Evolutionary conservation across 2,113 vertebrate genomes (phyloP).

Genomic region (Sprattus sprattus): DNA sequence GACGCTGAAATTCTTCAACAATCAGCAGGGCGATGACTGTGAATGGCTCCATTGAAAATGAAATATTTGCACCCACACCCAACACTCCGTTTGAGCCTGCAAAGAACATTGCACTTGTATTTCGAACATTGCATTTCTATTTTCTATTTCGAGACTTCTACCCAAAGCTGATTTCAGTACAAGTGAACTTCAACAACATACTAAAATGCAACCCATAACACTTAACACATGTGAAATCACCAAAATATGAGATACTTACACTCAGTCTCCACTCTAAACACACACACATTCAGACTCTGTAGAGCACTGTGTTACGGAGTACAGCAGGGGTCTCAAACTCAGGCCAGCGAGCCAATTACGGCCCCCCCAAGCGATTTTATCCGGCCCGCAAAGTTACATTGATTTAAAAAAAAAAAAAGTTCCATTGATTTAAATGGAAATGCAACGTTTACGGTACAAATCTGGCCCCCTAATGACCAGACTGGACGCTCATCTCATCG

Average conservation of each 20-base stretch:
- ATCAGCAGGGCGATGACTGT: neutral
- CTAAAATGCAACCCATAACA: neutral
- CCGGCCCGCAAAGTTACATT: too few relatives aligned
- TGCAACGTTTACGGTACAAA: too few relatives aligned
- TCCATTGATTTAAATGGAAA: too few relatives aligned
- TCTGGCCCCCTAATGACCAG: too few relatives aligned
- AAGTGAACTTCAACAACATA: neutral
- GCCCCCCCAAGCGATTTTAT: too few relatives aligned
- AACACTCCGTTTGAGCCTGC: neutral
- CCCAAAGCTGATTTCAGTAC: neutral
- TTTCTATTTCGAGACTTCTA: too few relatives aligned
- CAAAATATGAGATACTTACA: neutral
- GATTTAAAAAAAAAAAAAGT: too few relatives aligned
- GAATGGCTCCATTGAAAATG: slow-evolving; percentile 1
- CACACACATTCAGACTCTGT: neutral
- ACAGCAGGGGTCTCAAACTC: too few relatives aligned
- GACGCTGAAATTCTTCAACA: neutral
- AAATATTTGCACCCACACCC: slow-evolving; percentile 5
- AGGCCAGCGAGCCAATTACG: too few relatives aligned
- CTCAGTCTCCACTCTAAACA: neutral
- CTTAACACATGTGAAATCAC: neutral
- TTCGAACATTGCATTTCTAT: too few relatives aligned
- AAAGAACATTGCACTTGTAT: neutral
- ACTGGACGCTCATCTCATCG: too few relatives aligned
- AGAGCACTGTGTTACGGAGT: neutral